These are phyloP conservation scores for Cyclura pinguis DNA, from an alignment of 2,797 vertebrate genomes.

Conservation along the genomic window DNA sequence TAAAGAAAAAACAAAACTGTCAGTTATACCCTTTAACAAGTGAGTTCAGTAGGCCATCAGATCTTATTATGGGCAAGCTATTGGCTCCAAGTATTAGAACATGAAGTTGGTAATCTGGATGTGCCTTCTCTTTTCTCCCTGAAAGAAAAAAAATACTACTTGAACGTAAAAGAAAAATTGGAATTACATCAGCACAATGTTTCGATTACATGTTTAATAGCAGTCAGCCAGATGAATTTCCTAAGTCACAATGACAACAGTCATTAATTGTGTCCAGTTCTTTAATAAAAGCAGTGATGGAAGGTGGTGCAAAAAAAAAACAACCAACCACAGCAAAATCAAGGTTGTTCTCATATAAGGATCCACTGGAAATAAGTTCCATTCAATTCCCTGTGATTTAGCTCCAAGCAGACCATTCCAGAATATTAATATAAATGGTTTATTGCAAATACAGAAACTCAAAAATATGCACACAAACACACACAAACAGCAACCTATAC, in stretches of 20 bases:
- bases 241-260: neutral
- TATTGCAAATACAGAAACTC: neutral
- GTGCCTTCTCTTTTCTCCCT: constrained; percentile 60
- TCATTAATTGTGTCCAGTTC: neutral
- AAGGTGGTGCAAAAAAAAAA: too few species aligned
- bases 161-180: neutral
- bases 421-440: neutral
- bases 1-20: neutral
- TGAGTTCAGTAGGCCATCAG: constrained; percentile 75
- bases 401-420: neutral
- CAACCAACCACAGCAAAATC: too few species aligned
- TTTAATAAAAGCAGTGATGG: neutral
- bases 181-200: neutral
- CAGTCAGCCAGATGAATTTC: neutral
- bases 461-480: neutral
- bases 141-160: constrained; percentile 42
- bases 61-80: constrained; percentile 78
- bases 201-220: neutral
- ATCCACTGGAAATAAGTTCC: neutral
- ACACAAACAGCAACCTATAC: neutral
- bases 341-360: neutral
- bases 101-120: constrained; percentile 76
- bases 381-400: neutral
- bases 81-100: constrained; percentile 79
- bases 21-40: constrained; percentile 84